phyloP scores from a whole-genome alignment of 2,113 vertebrate species.

The Nesogale talazaci region DNA sequence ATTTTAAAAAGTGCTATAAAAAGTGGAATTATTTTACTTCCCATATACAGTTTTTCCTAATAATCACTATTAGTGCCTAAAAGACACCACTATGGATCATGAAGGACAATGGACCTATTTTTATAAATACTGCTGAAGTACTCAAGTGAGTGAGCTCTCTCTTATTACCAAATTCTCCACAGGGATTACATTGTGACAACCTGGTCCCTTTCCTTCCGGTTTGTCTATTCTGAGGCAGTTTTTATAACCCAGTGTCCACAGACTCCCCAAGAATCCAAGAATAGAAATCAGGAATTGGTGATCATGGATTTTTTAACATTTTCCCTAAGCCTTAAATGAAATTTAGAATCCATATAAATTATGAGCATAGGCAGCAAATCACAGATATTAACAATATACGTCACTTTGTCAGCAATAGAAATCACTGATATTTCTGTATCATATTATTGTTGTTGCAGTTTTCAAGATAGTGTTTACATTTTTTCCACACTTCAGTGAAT shows the following conservation, averaged over 20 bases:
- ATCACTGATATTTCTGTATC: too few relatives aligned
- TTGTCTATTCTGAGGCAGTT: neutral
- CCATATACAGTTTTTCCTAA: neutral
- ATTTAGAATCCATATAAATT: too few relatives aligned
- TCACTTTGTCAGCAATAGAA: too few relatives aligned
- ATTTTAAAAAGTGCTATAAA: conserved; percentile 5
- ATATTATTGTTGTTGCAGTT: neutral
- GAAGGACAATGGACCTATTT: neutral
- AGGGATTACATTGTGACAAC: neutral
- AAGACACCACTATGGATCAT: neutral
- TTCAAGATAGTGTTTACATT: neutral
- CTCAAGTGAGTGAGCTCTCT: neutral
- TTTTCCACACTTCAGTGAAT: neutral
- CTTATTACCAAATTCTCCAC: neutral
- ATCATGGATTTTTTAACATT: neutral
- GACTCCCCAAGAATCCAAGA: neutral
- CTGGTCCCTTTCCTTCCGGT: neutral
- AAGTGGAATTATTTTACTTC: conserved; percentile 1
- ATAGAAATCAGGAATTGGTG: neutral
- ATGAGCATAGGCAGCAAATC: too few relatives aligned
- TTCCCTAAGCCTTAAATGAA: too few relatives aligned
- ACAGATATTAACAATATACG: too few relatives aligned
- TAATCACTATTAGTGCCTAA: neutral
- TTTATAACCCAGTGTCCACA: neutral
- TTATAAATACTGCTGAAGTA: neutral